Percentiles rank a stretch among this genome's conserved stretches.
phyloP scores from a whole-genome alignment of 2,113 vertebrate genomes.

The Sander vitreus region DNA sequence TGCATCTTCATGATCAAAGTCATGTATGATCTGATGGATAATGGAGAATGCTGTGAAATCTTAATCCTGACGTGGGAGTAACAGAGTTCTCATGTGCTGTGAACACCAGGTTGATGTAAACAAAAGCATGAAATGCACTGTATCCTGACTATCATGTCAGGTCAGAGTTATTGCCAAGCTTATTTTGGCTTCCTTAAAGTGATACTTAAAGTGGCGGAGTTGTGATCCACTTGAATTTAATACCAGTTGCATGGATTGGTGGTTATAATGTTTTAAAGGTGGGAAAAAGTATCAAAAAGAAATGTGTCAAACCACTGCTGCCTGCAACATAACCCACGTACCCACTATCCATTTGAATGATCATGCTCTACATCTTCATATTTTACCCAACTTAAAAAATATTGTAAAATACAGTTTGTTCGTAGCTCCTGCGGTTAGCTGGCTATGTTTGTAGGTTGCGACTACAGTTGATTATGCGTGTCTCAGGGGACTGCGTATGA shows the following conservation, averaged over 20 bases:
- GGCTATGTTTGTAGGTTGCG: background rate
- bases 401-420: background rate
- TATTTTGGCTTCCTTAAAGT: background rate
- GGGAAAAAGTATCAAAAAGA: background rate
- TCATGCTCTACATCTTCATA: background rate
- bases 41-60: constrained; percentile 9
- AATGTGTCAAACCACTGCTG: background rate
- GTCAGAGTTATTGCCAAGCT: constrained; percentile 1
- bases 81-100: background rate
- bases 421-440: background rate
- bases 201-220: background rate
- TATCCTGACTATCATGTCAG: background rate
- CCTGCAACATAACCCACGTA: background rate
- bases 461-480: background rate
- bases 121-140: background rate
- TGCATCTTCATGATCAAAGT: constrained; percentile 9
- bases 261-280: background rate
- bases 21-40: constrained; percentile 10
- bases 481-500: background rate
- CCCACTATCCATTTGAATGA: background rate
- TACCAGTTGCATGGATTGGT: background rate
- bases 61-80: constrained; percentile 1
- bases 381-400: background rate
- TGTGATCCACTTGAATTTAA: background rate
- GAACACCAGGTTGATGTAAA: constrained; percentile 20